These are phyloP conservation scores for Lophotis ruficrista DNA, from an alignment of 2,113 vertebrate species.

Conservation along the genomic window DNA sequence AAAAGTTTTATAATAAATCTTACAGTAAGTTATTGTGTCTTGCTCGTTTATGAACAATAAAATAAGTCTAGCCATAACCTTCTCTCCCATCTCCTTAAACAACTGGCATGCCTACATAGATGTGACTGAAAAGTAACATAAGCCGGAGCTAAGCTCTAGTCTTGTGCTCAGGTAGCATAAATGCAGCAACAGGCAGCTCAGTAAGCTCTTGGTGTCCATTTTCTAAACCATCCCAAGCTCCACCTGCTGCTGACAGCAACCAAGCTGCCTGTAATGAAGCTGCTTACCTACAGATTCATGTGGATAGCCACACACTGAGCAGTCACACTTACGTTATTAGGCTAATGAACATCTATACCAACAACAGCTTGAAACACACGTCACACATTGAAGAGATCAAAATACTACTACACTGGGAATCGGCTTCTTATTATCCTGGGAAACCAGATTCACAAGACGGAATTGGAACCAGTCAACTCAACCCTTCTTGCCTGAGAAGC, in stretches of 20 bases:
- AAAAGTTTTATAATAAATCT: neutral
- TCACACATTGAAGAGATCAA: neutral
- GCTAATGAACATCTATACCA: neutral
- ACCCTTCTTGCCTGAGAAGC: neutral
- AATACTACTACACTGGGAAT: neutral
- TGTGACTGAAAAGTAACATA: fast-evolving
- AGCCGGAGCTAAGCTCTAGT: too few relatives aligned
- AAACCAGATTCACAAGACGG: neutral
- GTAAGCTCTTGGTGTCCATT: neutral
- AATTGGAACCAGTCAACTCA: neutral
- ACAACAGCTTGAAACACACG: neutral
- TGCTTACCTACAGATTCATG: neutral
- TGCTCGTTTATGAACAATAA: neutral
- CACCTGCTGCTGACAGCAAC: neutral
- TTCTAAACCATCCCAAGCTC: neutral
- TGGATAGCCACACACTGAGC: neutral
- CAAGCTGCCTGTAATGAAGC: neutral
- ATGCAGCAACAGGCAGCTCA: neutral
- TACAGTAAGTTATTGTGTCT: neutral
- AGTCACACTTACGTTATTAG: neutral
- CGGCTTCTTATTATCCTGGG: neutral
- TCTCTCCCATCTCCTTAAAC: neutral
- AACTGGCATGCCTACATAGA: neutral
- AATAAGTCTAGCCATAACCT: neutral
- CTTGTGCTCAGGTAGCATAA: neutral